Conservation (phyloP, 2,797 vertebrate species). For the Tragopan temminckii region DNA sequence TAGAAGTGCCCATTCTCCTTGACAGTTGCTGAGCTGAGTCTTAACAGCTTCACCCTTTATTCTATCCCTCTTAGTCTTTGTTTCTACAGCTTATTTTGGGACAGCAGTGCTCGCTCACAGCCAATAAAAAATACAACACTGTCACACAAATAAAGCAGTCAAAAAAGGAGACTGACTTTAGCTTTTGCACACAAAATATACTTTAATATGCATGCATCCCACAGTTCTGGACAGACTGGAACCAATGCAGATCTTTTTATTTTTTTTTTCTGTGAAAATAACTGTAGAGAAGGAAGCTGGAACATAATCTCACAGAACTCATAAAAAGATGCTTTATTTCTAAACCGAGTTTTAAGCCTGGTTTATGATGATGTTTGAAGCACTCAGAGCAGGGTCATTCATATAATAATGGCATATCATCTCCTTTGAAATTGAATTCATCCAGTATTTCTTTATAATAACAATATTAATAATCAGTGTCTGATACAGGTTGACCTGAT, state of each 20-base stretch:
- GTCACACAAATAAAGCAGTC: background rate
- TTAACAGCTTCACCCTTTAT: background rate
- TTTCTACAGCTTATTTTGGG: background rate
- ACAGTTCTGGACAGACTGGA: background rate
- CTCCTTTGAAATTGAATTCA: background rate
- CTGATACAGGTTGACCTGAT: background rate
- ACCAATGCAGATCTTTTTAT: background rate
- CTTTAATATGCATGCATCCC: rapidly evolving
- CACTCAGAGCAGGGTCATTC: background rate
- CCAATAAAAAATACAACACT: background rate
- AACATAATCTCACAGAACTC: background rate
- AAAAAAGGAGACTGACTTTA: background rate
- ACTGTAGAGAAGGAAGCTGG: background rate
- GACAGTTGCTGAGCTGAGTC: background rate
- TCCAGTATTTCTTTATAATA: background rate
- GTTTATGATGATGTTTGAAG: background rate
- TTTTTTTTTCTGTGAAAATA: background rate
- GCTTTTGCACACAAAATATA: background rate
- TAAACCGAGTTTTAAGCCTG: background rate
- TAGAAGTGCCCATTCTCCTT: background rate
- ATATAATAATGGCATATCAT: background rate
- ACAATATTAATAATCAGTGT: background rate
- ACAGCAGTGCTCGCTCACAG: background rate
- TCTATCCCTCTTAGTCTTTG: background rate
- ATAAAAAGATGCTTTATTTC: background rate